Conservation (phyloP, 2,113 vertebrate species). For the Gavia stellata region DNA sequence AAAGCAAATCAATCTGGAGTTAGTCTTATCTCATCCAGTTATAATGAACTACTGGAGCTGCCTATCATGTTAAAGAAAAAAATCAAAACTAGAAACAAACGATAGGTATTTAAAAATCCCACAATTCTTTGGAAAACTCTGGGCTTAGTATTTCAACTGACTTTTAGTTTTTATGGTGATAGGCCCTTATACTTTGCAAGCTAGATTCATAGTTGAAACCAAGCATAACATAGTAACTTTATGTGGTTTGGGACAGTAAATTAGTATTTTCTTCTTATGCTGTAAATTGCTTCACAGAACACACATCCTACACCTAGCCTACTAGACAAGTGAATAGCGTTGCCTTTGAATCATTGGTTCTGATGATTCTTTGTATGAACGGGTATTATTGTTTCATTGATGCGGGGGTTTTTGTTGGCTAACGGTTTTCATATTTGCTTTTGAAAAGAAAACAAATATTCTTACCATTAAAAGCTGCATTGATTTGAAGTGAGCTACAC, state of each 20-base stretch:
- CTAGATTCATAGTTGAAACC: background rate
- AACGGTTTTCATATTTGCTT: conserved; percentile 21
- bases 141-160: background rate
- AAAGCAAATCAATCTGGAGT: background rate
- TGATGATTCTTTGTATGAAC: background rate
- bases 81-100: background rate
- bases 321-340: background rate
- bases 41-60: background rate
- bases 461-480: background rate
- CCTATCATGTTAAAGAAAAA: background rate
- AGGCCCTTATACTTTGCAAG: background rate
- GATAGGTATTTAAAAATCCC: background rate
- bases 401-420: background rate
- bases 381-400: background rate
- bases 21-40: background rate
- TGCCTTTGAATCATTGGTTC: background rate
- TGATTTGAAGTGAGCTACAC: background rate
- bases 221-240: background rate
- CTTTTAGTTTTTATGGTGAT: background rate
- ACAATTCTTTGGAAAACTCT: background rate
- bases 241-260: background rate
- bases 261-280: background rate
- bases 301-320: background rate
- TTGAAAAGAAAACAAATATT: background rate
- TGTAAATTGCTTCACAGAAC: background rate